Conservation (phyloP, 2,113 vertebrate genomes). For the Malurus elegans region DNA sequence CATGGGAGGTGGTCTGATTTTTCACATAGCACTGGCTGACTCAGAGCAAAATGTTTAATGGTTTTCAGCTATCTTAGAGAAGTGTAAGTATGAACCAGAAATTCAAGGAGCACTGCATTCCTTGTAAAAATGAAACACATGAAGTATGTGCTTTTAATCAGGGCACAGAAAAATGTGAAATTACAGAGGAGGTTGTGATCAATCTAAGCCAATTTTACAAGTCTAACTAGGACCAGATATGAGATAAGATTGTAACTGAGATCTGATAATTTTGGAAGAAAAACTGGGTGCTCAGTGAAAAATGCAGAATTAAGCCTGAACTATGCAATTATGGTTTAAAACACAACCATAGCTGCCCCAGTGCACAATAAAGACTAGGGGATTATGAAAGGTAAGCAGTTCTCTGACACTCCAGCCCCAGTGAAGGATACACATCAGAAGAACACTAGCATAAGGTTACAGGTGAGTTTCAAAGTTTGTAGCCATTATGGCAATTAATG, state of each 20-base stretch:
- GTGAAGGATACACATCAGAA: background rate
- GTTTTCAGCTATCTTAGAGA: slow-evolving; percentile 31
- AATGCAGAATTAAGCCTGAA: background rate
- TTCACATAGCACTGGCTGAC: background rate
- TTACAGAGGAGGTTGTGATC: slow-evolving; percentile 34
- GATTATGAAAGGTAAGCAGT: background rate
- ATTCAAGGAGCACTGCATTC: slow-evolving; percentile 38
- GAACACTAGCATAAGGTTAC: background rate
- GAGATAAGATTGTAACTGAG: slow-evolving; percentile 31
- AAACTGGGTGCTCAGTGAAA: background rate
- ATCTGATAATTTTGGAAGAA: background rate
- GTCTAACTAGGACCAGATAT: slow-evolving; percentile 45
- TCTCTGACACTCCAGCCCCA: background rate
- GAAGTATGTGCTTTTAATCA: slow-evolving; percentile 61
- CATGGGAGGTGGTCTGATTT: background rate
- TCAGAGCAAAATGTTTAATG: slow-evolving; percentile 20
- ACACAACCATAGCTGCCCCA: background rate
- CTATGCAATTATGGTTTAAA: background rate
- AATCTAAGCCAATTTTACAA: slow-evolving; percentile 40
- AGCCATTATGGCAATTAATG: background rate
- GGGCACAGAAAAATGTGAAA: slow-evolving; percentile 32
- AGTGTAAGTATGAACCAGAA: slow-evolving; percentile 25
- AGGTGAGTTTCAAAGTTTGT: background rate
- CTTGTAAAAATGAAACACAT: slow-evolving; percentile 57
- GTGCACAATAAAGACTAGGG: background rate